Evolutionary conservation across 2,888 invertebrate genomes (phyloP).

Genomic region (Chorisops tibialis): DNA sequence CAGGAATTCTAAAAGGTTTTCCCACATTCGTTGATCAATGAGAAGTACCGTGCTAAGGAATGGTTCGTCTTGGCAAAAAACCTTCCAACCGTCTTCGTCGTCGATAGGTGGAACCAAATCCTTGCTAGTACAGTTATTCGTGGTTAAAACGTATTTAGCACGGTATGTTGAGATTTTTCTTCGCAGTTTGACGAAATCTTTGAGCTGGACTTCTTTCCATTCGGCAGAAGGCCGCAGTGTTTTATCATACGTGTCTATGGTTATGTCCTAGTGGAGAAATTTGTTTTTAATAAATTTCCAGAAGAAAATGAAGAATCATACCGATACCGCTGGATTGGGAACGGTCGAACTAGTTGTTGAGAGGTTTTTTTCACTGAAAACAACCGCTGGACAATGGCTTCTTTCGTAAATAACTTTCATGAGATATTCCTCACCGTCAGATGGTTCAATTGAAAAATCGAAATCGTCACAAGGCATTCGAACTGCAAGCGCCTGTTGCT

Average conservation of each 20-base stretch:
- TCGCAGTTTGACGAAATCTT: conserved; percentile 42
- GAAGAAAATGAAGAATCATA: too few relatives aligned
- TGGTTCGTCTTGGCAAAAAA: conserved; percentile 45
- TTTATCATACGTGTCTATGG: conserved; percentile 36
- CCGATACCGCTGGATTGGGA: too few relatives aligned
- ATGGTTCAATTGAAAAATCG: conserved; percentile 43
- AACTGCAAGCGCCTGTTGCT: conserved; percentile 46
- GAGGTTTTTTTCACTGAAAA: conserved; percentile 41
- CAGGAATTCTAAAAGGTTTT: conserved; percentile 44
- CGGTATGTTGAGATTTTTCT: conserved; percentile 38
- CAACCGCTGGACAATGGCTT: conserved; percentile 46
- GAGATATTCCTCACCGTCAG: conserved; percentile 47
- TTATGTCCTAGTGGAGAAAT: conserved; percentile 31
- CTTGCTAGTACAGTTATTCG: conserved; percentile 35
- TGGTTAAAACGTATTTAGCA: conserved; percentile 33
- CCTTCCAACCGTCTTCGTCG: conserved; percentile 41
- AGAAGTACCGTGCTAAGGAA: conserved; percentile 44
- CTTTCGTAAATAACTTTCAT: conserved; percentile 49
- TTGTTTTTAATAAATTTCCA: too few relatives aligned
- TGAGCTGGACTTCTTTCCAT: conserved; percentile 45
- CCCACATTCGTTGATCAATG: conserved; percentile 45
- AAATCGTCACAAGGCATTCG: conserved; percentile 43
- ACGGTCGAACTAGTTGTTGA: not conserved
- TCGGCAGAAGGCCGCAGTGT: conserved; percentile 46
- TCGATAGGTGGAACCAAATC: conserved; percentile 39